Base-by-base conservation (phyloP, 2,113 vertebrate genomes). In the Barnardius zonarius region DNA sequence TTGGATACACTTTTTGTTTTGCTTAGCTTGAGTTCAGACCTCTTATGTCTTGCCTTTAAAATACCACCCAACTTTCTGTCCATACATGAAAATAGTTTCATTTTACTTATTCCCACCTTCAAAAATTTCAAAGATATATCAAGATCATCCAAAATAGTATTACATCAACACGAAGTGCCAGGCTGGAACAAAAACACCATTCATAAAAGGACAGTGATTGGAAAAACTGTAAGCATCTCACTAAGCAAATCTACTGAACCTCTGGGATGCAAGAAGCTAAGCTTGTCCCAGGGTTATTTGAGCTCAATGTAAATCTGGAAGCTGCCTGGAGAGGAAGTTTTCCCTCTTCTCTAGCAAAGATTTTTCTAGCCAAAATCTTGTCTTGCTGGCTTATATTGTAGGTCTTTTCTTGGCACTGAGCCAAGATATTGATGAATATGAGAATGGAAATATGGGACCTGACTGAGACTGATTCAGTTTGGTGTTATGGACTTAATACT, bases 1-100 rank as follows among this genome's bases (percentile, higher is more conserved):
- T 96, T 95, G 90, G 90, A 96, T 90, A 96, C 90, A 90, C 61
- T 86, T 95, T 86, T 59, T 88, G 68, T 77, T 95, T 96, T 81
- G 33, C 74, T 95, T 83, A 95, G 64, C 27, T 83, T 72, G 13
- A 59, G 35, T 80, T 94, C 70, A 76, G 70, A 69, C 8, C 6
- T 92, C 80, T 90, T 88, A 80, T 0, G 0, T 83, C 82, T 51
- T 80, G 59, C 54, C 51, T 75, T 70, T 81, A 41, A 83, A 93
- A 92, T 75, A 59, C 27, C 79, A 62, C 55, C 35, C n/a, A 67
- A 49, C 1, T 3, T 88, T 77, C 55, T 64, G 16, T 61, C 20
- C 39, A 55, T 33, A 78, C 39, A 37, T 28, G 52, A 86, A 94
- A 94, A 88, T 25, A 82, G 27, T 37, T 86, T 90, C 11, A 68